These are phyloP conservation scores for Prietella phreatophila DNA, from an alignment of 2,113 vertebrate species.

Conservation along the genomic window DNA sequence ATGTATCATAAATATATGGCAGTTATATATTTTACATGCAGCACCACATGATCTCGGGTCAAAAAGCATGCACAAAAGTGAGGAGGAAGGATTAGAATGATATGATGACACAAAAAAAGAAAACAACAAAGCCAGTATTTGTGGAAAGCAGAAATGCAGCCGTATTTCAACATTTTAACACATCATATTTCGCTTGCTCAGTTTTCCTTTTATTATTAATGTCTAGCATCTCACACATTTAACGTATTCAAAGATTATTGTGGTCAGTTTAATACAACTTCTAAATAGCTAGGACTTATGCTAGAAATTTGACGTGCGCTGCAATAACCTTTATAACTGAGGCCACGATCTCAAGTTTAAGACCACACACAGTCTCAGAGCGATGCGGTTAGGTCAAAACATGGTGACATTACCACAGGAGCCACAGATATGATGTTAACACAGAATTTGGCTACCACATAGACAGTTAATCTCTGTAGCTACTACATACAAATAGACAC, in stretches of 20 bases:
- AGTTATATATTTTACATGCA: background rate
- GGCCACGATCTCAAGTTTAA: background rate
- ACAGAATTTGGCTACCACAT: background rate
- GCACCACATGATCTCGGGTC: background rate
- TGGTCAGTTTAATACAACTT: background rate
- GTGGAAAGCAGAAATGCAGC: no score
- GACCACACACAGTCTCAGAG: background rate
- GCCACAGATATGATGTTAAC: background rate
- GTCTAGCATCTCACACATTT: background rate
- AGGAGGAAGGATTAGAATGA: no score
- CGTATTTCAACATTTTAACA: background rate
- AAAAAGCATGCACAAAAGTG: no score
- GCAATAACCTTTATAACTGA: background rate
- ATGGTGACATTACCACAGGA: background rate
- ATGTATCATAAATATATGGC: background rate
- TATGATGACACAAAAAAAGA: no score
- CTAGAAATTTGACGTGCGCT: background rate
- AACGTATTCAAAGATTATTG: background rate
- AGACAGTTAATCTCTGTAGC: background rate
- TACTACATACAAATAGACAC: constrained; percentile 7
- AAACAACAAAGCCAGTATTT: no score
- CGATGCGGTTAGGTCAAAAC: background rate
- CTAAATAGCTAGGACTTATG: background rate
- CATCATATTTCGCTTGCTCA: background rate
- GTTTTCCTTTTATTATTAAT: background rate